phyloP scores from a whole-genome alignment of 2,797 vertebrate species.

The Xenops minutus region DNA sequence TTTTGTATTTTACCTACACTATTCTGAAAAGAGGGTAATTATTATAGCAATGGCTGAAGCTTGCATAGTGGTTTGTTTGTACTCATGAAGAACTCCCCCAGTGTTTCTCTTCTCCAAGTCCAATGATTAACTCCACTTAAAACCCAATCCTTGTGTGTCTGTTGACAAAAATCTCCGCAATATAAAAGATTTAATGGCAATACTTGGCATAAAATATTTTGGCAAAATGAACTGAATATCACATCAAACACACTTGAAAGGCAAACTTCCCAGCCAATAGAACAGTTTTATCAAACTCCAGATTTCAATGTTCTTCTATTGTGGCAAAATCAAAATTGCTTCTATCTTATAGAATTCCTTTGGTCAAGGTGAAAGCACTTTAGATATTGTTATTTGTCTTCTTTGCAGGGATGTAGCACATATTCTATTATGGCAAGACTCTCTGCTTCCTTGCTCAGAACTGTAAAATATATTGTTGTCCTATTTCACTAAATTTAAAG shows the following conservation, averaged over 20 bases:
- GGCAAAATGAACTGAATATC: constrained; percentile 21
- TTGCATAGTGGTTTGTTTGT: constrained; percentile 20
- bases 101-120: constrained; percentile 44
- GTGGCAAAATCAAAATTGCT: constrained; percentile 31
- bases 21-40: constrained; percentile 40
- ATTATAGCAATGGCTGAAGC: constrained; percentile 32
- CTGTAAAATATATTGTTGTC: not conserved
- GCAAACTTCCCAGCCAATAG: not conserved
- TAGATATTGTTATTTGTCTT: not conserved
- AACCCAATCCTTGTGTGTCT: not conserved
- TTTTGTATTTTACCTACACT: constrained; percentile 44
- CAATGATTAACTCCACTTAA: constrained; percentile 62
- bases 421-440: not conserved
- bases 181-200: constrained; percentile 53
- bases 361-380: constrained; percentile 31
- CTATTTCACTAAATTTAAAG: not conserved
- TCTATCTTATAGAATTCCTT: not conserved
- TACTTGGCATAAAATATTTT: constrained; percentile 40
- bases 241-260: constrained; percentile 47
- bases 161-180: constrained; percentile 50
- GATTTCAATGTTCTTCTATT: not conserved
- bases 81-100: not conserved
- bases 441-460: not conserved
- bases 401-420: not conserved
- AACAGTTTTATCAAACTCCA: constrained; percentile 48